Percentiles rank a stretch among this genome's conserved stretches.
phyloP scores from a whole-genome alignment of 2,113 vertebrate genomes.

The Embiotoca jacksoni region DNA sequence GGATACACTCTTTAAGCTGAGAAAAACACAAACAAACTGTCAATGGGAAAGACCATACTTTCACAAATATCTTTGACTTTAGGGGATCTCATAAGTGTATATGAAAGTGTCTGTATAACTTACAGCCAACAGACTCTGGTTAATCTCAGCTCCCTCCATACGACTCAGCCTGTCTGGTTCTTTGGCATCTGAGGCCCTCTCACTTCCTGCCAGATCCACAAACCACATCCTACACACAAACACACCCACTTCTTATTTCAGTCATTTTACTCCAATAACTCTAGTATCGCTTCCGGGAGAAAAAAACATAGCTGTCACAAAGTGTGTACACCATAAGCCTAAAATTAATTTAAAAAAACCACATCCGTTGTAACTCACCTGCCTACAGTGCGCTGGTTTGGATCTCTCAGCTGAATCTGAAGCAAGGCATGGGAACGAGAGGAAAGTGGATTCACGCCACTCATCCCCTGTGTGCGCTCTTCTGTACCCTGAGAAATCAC shows the following conservation, averaged over 20 bases:
- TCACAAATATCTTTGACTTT: not conserved
- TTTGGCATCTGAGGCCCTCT: conserved; percentile 91
- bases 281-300: not conserved
- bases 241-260: not conserved
- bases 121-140: conserved; percentile 95
- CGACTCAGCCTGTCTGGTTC: conserved; percentile 90
- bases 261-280: conserved; percentile 4
- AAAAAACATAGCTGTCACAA: not conserved
- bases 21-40: conserved; percentile 24
- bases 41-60: not conserved
- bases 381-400: conserved; percentile 84
- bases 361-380: conserved; percentile 77
- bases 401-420: conserved; percentile 90
- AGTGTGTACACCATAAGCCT: not conserved
- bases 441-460: conserved; percentile 91
- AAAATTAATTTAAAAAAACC: not conserved
- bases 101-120: conserved; percentile 57
- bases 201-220: conserved; percentile 95
- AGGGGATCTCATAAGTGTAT: not conserved
- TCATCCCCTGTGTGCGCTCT: conserved; percentile 89
- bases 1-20: conserved; percentile 95
- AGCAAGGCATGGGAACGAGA: conserved; percentile 94
- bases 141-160: conserved; percentile 95
- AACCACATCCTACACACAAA: conserved; percentile 89
- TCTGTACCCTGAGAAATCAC: conserved; percentile 89